Conservation (phyloP, 2,888 invertebrate genomes). For the Cantharis nigra region DNA sequence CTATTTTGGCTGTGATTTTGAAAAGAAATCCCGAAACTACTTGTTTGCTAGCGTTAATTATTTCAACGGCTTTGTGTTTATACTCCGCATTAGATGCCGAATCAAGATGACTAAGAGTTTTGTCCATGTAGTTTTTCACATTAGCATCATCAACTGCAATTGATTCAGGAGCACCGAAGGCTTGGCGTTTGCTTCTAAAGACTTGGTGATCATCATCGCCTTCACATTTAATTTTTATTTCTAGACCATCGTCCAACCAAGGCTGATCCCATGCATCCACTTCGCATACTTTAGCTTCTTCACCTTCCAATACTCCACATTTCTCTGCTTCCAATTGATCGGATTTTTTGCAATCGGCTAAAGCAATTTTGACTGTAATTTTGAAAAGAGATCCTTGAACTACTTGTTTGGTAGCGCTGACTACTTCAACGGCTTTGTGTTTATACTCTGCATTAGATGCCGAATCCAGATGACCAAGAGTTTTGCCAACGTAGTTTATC, state of each 20-base stretch:
- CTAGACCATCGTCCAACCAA: slow-evolving; percentile 57
- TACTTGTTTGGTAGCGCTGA: slow-evolving; percentile 58
- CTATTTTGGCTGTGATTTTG: slow-evolving; percentile 64
- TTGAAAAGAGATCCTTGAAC: slow-evolving; percentile 62
- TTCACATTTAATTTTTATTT: slow-evolving; percentile 54
- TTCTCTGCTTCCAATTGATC: slow-evolving; percentile 37
- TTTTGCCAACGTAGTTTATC: slow-evolving; percentile 34
- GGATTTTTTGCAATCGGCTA: slow-evolving; percentile 58
- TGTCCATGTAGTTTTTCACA: slow-evolving; percentile 36
- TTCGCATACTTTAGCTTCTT: slow-evolving; percentile 51
- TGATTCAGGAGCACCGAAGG: neutral
- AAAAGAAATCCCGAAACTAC: slow-evolving; percentile 62
- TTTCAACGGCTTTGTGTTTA: slow-evolving; percentile 43
- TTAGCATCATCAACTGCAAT: slow-evolving; percentile 6
- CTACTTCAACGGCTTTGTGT: slow-evolving; percentile 42
- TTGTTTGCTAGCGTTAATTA: slow-evolving; percentile 56
- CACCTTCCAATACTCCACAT: slow-evolving; percentile 39
- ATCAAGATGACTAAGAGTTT: slow-evolving; percentile 41
- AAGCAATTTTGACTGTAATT: slow-evolving; percentile 63
- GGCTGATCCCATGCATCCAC: slow-evolving; percentile 63
- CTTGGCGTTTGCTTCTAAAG: neutral
- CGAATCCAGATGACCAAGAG: slow-evolving; percentile 41
- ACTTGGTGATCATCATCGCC: slow-evolving; percentile 13
- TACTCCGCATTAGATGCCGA: slow-evolving; percentile 39
- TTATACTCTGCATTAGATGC: slow-evolving; percentile 39